Base-by-base conservation (phyloP, 2,888 invertebrate genomes). In the Oscheius sp. region DNA sequence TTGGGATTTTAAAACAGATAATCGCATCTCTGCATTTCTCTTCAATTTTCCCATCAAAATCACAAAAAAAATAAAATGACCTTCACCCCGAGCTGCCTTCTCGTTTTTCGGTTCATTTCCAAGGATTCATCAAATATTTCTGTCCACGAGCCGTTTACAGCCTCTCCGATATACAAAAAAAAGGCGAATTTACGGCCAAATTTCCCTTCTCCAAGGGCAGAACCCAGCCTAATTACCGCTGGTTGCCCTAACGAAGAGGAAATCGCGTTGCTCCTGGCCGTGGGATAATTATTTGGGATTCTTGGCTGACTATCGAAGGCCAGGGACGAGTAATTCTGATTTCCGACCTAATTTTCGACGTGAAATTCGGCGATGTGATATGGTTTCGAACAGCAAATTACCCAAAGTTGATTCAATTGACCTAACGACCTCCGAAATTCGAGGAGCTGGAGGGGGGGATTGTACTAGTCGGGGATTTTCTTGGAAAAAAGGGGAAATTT, bases 351-450 rank as follows among this genome's bases (percentile, higher is more conserved):
- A 35, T 35, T 35, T 9, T 23, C 41, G 35, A 27, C 13, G 13
- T 18, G 9, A 35, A 35, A 35, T 27, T 35, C 18, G 18, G 21
- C 18, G 21, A 16, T n/a, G 56, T 35, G 35, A 35, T 35, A 35
- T 35, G 35, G 35, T 35, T 35, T 35, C 35, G 35, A 35, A 35
- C 56, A 9, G 3, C 35, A 9, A 35, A 9, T 35, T 35, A 9
- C 35, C 35, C 35, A 53, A 53, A n/a, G 13, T 18, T 25, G 53
- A 25, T 53, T 25, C 23, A 25, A 53, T 53, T 53, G 21, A 18
- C 29, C 59, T 59, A 59, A 59, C 59, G 59, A 59, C 29, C 27
- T 12, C 29, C 18, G 59, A 59, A n/a, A 29, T 35, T 52, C 18
- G 13, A 35, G 35, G 35, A 3, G 9, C 5, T 35, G 35, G 35